These are phyloP conservation scores for Eurypyga helias DNA, from an alignment of 2,113 vertebrate genomes.

Conservation along the genomic window DNA sequence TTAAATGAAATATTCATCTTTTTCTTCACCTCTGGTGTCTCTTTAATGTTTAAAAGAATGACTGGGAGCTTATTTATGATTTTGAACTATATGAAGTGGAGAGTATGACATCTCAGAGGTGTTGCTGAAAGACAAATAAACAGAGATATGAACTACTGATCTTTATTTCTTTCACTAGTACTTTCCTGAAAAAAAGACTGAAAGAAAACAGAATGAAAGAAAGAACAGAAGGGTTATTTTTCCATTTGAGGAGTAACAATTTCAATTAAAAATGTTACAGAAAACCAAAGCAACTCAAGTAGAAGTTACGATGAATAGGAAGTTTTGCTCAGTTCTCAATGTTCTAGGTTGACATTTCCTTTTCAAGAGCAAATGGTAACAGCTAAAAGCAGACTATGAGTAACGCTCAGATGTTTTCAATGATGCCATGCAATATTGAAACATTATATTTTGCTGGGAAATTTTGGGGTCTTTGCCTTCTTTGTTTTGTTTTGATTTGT, in stretches of 20 bases:
- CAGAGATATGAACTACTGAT: neutral
- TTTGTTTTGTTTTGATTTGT: too few species aligned
- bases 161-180: neutral
- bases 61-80: neutral
- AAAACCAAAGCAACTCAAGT: neutral
- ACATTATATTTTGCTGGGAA: neutral
- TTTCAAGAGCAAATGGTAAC: neutral
- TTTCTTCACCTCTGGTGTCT: neutral
- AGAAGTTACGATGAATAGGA: neutral
- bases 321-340: neutral
- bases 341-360: neutral
- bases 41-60: neutral
- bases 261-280: neutral
- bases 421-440: neutral
- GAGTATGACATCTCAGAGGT: neutral
- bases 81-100: neutral
- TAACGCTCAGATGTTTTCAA: neutral
- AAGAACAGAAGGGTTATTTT: neutral
- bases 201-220: neutral
- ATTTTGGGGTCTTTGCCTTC: accelerated
- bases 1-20: neutral
- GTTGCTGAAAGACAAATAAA: neutral
- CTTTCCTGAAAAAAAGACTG: neutral
- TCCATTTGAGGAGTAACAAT: neutral
- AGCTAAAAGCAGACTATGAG: neutral